phyloP scores from a whole-genome alignment of 2,888 invertebrate genomes.

The Phrixothrix hirtus region DNA sequence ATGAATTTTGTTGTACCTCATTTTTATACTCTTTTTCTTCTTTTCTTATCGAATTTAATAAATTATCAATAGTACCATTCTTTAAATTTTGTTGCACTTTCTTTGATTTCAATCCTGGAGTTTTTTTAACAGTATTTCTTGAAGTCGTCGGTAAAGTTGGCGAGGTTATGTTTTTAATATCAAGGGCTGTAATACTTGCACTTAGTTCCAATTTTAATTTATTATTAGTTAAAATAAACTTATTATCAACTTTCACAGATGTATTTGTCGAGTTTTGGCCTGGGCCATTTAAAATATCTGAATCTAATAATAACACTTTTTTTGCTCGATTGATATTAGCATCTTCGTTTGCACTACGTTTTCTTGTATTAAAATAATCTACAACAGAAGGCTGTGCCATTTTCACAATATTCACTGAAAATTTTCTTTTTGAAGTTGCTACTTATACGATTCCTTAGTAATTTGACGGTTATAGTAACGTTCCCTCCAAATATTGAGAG shows the following conservation, averaged over 20 bases:
- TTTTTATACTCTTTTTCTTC: neutral
- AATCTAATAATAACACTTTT: slow-evolving; percentile 58
- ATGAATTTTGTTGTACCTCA: neutral
- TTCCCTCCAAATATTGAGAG: neutral
- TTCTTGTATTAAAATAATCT: slow-evolving; percentile 75
- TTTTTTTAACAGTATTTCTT: neutral
- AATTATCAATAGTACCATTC: neutral
- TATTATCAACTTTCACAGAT: neutral
- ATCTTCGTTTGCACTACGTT: slow-evolving; percentile 74
- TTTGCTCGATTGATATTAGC: slow-evolving; percentile 55
- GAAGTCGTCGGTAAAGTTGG: neutral
- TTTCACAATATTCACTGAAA: neutral
- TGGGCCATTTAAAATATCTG: slow-evolving; percentile 10
- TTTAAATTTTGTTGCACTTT: neutral
- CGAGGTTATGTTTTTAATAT: too few relatives aligned
- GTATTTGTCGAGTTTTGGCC: neutral
- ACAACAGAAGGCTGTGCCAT: slow-evolving; percentile 56
- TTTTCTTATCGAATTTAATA: neutral
- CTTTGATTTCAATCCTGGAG: neutral
- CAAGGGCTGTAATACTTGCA: neutral
- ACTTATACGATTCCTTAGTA: too few relatives aligned
- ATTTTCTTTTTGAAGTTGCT: too few relatives aligned
- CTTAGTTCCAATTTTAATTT: neutral
- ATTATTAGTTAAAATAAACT: neutral
- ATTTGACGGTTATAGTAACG: slow-evolving; percentile 4